Evolutionary conservation across 2,888 invertebrate species (phyloP).

Genomic region (Matsumyia berberina): DNA sequence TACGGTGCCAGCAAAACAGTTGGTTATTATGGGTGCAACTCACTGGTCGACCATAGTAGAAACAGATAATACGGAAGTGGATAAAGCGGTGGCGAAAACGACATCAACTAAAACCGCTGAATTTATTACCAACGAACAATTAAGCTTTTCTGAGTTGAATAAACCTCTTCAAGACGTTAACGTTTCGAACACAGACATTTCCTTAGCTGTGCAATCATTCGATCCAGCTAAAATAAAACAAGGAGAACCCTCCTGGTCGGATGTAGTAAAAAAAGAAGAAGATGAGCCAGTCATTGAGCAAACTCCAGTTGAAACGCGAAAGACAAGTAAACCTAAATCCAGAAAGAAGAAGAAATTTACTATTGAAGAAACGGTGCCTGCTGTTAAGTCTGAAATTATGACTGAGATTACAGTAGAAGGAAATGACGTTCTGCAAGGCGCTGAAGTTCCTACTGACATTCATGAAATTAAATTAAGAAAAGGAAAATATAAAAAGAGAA

Average conservation of each 20-base stretch:
- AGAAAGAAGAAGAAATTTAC: constrained; percentile 3
- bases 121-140: too few relatives aligned
- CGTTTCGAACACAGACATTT: too few relatives aligned
- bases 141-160: too few relatives aligned
- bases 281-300: not conserved
- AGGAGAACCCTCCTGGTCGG: not conserved
- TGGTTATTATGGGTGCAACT: not conserved
- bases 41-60: not conserved
- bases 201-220: not conserved
- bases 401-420: not conserved
- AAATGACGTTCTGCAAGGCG: not conserved
- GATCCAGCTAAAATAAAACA: not conserved
- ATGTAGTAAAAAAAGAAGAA: constrained; percentile 1
- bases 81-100: too few relatives aligned
- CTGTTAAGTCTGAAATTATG: not conserved
- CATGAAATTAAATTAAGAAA: not conserved
- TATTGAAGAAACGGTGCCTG: not conserved
- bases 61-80: not conserved
- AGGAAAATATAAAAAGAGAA: constrained; percentile 2
- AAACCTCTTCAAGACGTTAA: too few relatives aligned
- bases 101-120: too few relatives aligned
- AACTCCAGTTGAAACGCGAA: constrained; percentile 1
- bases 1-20: not conserved
- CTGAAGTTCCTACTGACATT: not conserved
- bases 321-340: not conserved